Conservation (phyloP, 2,888 invertebrate species). For the Anaspis maculata region DNA sequence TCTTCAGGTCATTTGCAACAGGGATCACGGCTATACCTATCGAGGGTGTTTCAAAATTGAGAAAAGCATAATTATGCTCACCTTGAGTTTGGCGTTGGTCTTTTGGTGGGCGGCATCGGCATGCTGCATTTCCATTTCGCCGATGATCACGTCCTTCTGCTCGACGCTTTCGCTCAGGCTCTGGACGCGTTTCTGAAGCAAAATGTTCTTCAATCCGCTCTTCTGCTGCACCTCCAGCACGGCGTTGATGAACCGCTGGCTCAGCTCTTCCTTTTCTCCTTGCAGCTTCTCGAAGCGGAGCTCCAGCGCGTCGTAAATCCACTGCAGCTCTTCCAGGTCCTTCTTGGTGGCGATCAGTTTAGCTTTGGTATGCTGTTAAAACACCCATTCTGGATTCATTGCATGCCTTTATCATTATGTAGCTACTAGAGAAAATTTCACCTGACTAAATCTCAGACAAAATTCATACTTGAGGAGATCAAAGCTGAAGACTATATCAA, state of each 20-base stretch:
- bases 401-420: too few relatives aligned
- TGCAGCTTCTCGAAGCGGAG: slow-evolving; percentile 65
- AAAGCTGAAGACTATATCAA: too few relatives aligned
- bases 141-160: slow-evolving; percentile 60
- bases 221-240: slow-evolving; percentile 84
- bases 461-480: too few relatives aligned
- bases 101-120: neutral
- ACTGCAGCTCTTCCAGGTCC: slow-evolving; percentile 52
- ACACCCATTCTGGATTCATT: too few relatives aligned
- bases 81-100: too few relatives aligned
- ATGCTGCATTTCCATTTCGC: slow-evolving; percentile 41
- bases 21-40: too few relatives aligned
- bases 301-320: slow-evolving; percentile 62
- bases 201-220: slow-evolving; percentile 69
- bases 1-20: too few relatives aligned
- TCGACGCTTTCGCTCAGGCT: slow-evolving; percentile 58
- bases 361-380: slow-evolving; percentile 53
- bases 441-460: too few relatives aligned
- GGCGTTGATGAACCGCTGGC: slow-evolving; percentile 70
- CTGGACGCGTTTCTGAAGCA: slow-evolving; percentile 68
- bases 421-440: too few relatives aligned
- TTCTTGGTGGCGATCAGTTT: slow-evolving; percentile 43
- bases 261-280: slow-evolving; percentile 70
- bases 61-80: too few relatives aligned
- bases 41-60: too few relatives aligned